Evolutionary conservation across 2,113 vertebrate species (phyloP).

Genomic region (Pimephales promelas): DNA sequence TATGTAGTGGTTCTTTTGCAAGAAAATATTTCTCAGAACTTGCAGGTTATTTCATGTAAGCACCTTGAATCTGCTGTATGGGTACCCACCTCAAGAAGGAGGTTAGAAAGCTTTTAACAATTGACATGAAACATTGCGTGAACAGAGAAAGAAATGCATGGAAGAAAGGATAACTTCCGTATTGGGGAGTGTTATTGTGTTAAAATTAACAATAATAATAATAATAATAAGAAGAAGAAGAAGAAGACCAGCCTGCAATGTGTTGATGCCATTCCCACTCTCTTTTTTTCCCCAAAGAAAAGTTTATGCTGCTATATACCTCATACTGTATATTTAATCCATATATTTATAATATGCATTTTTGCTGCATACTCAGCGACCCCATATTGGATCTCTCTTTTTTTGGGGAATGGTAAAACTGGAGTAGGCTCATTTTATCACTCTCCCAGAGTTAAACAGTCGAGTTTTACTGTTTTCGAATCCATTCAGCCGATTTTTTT

Average conservation of each 20-base stretch:
- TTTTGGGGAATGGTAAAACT: not conserved
- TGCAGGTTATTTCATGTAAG: not conserved
- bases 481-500: too few relatives aligned
- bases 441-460: too few relatives aligned
- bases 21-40: not conserved
- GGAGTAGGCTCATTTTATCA: too few relatives aligned
- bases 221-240: too few relatives aligned
- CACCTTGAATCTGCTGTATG: conserved; percentile 26
- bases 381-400: not conserved
- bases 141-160: conserved; percentile 41
- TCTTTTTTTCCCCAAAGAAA: too few relatives aligned
- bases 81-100: not conserved
- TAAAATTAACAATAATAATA: too few relatives aligned
- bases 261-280: too few relatives aligned
- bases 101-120: conserved; percentile 39
- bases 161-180: conserved; percentile 29
- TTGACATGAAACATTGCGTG: conserved; percentile 68
- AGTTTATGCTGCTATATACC: not conserved
- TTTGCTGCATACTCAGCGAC: not conserved
- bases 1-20: not conserved
- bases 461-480: too few relatives aligned
- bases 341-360: not conserved
- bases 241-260: too few relatives aligned
- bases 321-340: not conserved
- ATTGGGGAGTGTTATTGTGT: not conserved